These are phyloP conservation scores for Axea sp. DNA, from an alignment of 2,888 invertebrate species.

Conservation along the genomic window DNA sequence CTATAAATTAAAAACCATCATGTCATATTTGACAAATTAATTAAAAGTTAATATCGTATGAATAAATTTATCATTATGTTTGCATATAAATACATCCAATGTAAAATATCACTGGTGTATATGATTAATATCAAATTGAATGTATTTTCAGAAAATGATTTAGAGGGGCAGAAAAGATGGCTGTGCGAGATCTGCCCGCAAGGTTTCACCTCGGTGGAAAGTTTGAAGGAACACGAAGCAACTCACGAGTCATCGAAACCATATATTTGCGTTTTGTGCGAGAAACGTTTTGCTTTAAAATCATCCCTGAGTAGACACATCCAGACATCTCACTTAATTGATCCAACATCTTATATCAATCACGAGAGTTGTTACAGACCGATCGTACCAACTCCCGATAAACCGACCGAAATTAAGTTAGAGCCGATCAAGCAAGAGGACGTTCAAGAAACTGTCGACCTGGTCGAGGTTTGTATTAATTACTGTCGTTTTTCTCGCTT, in stretches of 20 bases:
- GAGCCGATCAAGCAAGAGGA: constrained; percentile 72
- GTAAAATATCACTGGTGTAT: too few species aligned
- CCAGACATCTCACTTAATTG: constrained; percentile 80
- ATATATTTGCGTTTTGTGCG: constrained; percentile 81
- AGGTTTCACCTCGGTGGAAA: constrained; percentile 71
- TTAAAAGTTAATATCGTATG: too few species aligned
- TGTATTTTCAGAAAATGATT: constrained; percentile 65
- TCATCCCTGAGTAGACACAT: constrained; percentile 81
- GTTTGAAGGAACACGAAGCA: constrained; percentile 73
- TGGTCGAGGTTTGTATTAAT: constrained; percentile 57
- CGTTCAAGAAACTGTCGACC: constrained; percentile 65
- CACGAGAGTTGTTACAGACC: constrained; percentile 75
- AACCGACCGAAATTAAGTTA: constrained; percentile 65
- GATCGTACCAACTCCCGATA: constrained; percentile 63
- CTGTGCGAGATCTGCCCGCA: constrained; percentile 75
- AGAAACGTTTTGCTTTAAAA: constrained; percentile 79
- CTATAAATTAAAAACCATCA: too few species aligned
- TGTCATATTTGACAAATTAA: too few species aligned
- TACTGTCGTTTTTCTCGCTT: too few species aligned
- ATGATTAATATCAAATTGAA: not conserved
- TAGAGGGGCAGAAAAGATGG: constrained; percentile 71
- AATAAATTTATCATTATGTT: too few species aligned
- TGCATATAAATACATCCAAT: too few species aligned
- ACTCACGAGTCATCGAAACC: constrained; percentile 75
- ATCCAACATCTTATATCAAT: constrained; percentile 77